Base-by-base conservation (phyloP, 92 coral and sea anemone species). In the Porites rus region DNA sequence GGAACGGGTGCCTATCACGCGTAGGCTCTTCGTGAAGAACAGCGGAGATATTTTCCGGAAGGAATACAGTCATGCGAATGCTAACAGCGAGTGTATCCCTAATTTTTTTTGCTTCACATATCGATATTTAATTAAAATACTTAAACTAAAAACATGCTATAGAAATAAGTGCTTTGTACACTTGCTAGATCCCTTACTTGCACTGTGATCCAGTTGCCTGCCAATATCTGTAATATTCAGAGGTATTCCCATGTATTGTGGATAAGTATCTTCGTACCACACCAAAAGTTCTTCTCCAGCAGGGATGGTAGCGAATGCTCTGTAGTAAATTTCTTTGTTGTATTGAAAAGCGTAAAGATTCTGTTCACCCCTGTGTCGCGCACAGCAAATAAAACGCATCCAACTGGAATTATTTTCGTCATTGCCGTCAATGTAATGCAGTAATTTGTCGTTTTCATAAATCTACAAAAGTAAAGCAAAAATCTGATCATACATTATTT, bases 301-400 rank as follows among this genome's bases (percentile, higher is more conserved):
- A 46, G 92, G 88, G 8, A 97, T 95, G 14, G 94, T 88, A 21
- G 88, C 82, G 86, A 92, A 97, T 10, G 96, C 96, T 62, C 99
- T 86, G 87, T 93, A 95, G 92, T 93, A 97, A 78, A 97, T 95
- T 75, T 97, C 94, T 21, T 96, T 96, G 46, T 91, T 90, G 81
- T 95, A 97, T 75, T 97, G 99, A 77, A 97, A 92, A 64, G 92
- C 95, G 81, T 85, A 91, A 67, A 96, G 81, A 90, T 97, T 97
- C 79, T 97, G 99, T 72, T 97, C 99, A 17, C 80, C 88, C 75
- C 84, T 92, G 91, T 91, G 89, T 50, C 99, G 98, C 24, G 99
- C 99, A 73, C 99, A 97, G 81, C 94, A 86, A 80, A 97, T 93
- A 74, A 87, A 97, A 59, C 99, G 93, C 99, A 97, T 97, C 99